Evolutionary conservation across 1,140 invertebrate species (phyloP), one percentile per base, ranked within the genome.

Genomic region (Odontomachus brunneus): DNA sequence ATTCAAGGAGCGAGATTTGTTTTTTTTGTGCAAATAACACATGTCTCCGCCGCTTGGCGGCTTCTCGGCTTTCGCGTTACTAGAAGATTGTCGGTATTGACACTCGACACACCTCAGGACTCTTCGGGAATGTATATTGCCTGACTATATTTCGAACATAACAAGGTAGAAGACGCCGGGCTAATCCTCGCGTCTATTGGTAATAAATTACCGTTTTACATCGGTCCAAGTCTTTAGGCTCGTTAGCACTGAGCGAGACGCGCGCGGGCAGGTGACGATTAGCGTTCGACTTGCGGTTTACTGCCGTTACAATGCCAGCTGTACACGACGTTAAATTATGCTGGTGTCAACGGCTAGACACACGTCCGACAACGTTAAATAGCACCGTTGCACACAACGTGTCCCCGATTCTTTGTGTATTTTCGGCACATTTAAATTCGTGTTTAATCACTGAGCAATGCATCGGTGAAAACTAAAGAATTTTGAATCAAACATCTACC

Each of bases 161-260:
- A 73, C 5, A 73, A 69, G 53, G 38, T 73, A 66, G 72, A 83
- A 72, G 72, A 83, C 84, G 53, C 63, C 26, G 19, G 38, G 14
- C 55, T 75, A 75, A 84, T 84, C 74, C 82, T 69, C 66, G 9
- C 7, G 22, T 12, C 55, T 71, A 83, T 49, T 57, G 81, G 38
- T 51, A 69, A 87, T 87, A 87, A 87, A 87, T 87, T 75, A 83
- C 29, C n/a, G 53, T 72, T 67, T 78, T 55, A 73, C 72, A 55
- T 12, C 33, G 57, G 33, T 38, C 55, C 48, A 19, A 67, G 66
- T 12, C 62, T 73, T 55, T 55, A 44, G 63, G 78, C 71, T 87
- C 44, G 84, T 87, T 87, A 87, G 51, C 75, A 57, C 14, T 24
- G 33, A 17, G 12, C 66, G 67, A 44, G 38, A 3, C 22, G 62